phyloP scores from a whole-genome alignment of 2,797 vertebrate genomes.

The Sebastes steindachneri region DNA sequence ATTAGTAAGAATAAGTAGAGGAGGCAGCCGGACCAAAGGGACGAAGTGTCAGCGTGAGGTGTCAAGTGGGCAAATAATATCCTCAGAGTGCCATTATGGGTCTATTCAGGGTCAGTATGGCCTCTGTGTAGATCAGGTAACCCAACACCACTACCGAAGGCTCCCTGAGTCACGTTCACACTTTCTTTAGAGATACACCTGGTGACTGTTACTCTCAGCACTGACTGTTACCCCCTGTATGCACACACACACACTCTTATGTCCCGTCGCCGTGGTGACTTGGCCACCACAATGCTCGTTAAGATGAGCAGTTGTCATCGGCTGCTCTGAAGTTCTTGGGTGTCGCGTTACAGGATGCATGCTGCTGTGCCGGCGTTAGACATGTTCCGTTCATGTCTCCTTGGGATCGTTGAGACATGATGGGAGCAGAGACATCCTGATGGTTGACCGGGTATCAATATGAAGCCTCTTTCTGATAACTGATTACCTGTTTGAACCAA shows the following conservation, averaged over 20 bases:
- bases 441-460: not conserved
- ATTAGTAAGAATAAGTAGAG: constrained; percentile 33
- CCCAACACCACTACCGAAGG: constrained; percentile 73
- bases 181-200: constrained; percentile 44
- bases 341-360: constrained; percentile 69
- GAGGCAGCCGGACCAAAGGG: constrained; percentile 17
- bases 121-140: constrained; percentile 56
- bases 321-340: constrained; percentile 43
- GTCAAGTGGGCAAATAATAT: constrained; percentile 67
- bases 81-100: constrained; percentile 61
- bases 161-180: constrained; percentile 65
- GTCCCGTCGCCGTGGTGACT: constrained; percentile 57
- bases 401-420: constrained; percentile 12
- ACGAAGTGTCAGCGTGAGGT: constrained; percentile 49
- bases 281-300: too few species aligned
- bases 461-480: not conserved
- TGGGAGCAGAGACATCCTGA: constrained; percentile 13
- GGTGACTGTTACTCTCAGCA: constrained; percentile 28
- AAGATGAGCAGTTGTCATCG: constrained; percentile 46
- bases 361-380: constrained; percentile 39
- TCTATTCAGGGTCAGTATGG: constrained; percentile 62
- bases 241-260: constrained; percentile 31
- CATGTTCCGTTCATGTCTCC: constrained; percentile 37
- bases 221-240: not conserved
- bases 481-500: not conserved